phyloP scores from a whole-genome alignment of 2,888 invertebrate genomes.

The Meghimatium bilineatum region DNA sequence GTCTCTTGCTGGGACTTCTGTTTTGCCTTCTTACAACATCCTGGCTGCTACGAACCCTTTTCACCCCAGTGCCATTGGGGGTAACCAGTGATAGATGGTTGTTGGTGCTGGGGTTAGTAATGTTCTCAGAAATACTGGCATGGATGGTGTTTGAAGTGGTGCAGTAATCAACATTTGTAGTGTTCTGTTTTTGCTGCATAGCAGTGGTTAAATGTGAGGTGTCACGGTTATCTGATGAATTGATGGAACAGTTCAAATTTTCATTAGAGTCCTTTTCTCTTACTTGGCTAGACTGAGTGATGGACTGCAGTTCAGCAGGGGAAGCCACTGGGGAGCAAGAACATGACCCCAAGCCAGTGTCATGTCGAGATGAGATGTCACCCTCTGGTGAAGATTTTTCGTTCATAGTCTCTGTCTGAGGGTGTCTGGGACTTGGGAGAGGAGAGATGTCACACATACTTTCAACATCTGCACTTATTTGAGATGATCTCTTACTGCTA shows the following conservation, averaged over 20 bases:
- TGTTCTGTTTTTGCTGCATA: slow-evolving; percentile 6
- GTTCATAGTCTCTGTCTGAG: slow-evolving; percentile 43
- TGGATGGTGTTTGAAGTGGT: slow-evolving; percentile 32
- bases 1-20: slow-evolving; percentile 26
- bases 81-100: neutral
- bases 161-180: slow-evolving; percentile 18
- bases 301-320: slow-evolving; percentile 35
- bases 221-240: slow-evolving; percentile 11
- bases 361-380: slow-evolving; percentile 25
- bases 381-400: slow-evolving; percentile 43
- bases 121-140: slow-evolving; percentile 28
- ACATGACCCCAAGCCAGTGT: slow-evolving; percentile 32
- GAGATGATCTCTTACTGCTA: slow-evolving; percentile 67
- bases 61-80: slow-evolving; percentile 6
- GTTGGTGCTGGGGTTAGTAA: slow-evolving; percentile 13
- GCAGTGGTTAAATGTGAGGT: neutral
- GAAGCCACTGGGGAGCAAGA: slow-evolving; percentile 44
- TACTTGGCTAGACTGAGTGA: slow-evolving; percentile 46
- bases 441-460: slow-evolving; percentile 67
- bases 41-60: slow-evolving; percentile 39
- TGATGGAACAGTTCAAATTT: slow-evolving; percentile 64
- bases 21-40: slow-evolving; percentile 27
- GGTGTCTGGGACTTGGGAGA: slow-evolving; percentile 57
- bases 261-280: slow-evolving; percentile 71
- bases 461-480: slow-evolving; percentile 68